These are phyloP conservation scores for Thymallus thymallus DNA, from an alignment of 2,113 vertebrate species.

Conservation along the genomic window DNA sequence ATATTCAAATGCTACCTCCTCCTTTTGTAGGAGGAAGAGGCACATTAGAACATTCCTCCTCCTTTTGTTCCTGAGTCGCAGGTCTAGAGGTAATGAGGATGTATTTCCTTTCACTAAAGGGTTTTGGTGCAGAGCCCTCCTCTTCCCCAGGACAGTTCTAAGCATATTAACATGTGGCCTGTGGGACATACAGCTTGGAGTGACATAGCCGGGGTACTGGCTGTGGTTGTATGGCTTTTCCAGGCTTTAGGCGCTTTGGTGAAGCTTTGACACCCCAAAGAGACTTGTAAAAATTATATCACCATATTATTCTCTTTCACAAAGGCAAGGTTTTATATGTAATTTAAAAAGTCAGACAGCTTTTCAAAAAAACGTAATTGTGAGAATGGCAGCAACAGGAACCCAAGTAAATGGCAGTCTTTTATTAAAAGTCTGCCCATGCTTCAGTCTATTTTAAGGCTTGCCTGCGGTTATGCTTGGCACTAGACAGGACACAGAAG, in stretches of 20 bases:
- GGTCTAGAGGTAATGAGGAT: conserved; percentile 4
- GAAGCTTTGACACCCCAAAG: neutral
- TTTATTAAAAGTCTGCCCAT: neutral
- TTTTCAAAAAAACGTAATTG: neutral
- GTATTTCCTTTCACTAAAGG: neutral
- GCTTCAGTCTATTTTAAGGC: neutral
- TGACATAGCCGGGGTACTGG: neutral
- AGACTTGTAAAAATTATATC: neutral
- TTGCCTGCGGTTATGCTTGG: neutral
- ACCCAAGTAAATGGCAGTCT: neutral
- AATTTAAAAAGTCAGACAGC: neutral
- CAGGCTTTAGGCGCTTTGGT: conserved; percentile 1
- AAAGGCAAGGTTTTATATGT: neutral
- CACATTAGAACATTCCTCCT: neutral
- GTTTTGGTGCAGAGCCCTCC: neutral
- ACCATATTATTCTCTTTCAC: neutral
- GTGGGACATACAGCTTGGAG: neutral
- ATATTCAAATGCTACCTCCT: conserved; percentile 21
- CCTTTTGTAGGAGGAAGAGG: conserved; percentile 14
- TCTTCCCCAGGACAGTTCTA: neutral
- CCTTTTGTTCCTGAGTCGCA: conserved; percentile 9
- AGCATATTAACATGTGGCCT: neutral
- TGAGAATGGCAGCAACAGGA: neutral
- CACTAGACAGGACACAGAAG: neutral
- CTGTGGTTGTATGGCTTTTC: neutral